A percentile compares a stretch with the other conserved stretches of the same genome.
These are phyloP conservation scores for Erithacus rubecula DNA, from an alignment of 2,797 vertebrate genomes.

Conservation along the genomic window DNA sequence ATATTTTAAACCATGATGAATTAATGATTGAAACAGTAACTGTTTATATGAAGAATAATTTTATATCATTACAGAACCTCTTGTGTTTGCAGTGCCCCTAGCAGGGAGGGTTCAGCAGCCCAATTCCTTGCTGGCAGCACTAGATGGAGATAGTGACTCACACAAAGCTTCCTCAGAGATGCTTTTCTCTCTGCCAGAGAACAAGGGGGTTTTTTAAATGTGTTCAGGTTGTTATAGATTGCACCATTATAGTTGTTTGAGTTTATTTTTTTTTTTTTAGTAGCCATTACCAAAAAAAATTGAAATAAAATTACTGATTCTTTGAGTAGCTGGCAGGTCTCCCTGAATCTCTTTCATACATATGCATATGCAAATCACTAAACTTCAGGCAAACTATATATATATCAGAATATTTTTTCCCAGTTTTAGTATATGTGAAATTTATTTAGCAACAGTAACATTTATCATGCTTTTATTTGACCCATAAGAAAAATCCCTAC, in stretches of 20 bases:
- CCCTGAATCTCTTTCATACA: not conserved
- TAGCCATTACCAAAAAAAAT: not conserved
- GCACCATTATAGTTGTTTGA: not conserved
- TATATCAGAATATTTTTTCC: not conserved
- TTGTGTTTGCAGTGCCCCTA: not conserved
- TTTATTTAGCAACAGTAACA: not conserved
- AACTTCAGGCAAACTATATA: not conserved
- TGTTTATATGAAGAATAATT: not conserved
- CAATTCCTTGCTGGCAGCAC: conserved; percentile 52
- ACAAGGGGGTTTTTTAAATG: not conserved
- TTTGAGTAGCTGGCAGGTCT: not conserved
- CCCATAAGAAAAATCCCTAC: not conserved
- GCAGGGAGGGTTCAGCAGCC: not conserved
- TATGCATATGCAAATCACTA: not conserved
- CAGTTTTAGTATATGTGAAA: not conserved
- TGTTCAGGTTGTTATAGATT: not conserved
- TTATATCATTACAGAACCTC: not conserved
- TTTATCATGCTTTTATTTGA: not conserved
- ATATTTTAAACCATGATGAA: not conserved
- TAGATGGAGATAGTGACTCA: conserved; percentile 77
- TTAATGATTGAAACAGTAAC: not conserved
- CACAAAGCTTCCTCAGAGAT: not conserved
- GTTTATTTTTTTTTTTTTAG: not conserved
- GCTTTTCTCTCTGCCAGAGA: not conserved
- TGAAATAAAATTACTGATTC: conserved; percentile 21